These are phyloP conservation scores for Cataglyphis albicans DNA, from an alignment of 2,888 invertebrate species.

Conservation along the genomic window DNA sequence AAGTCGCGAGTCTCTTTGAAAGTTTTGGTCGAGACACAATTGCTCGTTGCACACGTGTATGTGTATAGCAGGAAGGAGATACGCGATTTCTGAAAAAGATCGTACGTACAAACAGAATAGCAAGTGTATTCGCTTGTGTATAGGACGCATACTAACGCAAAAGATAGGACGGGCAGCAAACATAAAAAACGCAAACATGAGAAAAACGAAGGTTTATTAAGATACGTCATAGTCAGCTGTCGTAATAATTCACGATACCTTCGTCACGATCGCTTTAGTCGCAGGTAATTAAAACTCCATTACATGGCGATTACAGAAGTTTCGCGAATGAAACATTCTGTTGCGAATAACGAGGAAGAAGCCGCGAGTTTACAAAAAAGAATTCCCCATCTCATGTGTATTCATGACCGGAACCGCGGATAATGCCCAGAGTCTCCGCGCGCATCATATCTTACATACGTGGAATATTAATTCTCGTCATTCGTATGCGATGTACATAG, in stretches of 20 bases:
- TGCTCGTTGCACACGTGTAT: background rate
- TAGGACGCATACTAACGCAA: constrained; percentile 22
- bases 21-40: constrained; percentile 20
- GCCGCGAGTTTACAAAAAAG: constrained; percentile 35
- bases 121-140: constrained; percentile 5
- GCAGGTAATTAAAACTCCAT: constrained; percentile 65
- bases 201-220: constrained; percentile 22
- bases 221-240: constrained; percentile 3
- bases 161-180: background rate
- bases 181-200: background rate
- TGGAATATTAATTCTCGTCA: constrained; percentile 81
- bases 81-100: constrained; percentile 43
- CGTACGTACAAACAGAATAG: constrained; percentile 10
- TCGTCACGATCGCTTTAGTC: constrained; percentile 48
- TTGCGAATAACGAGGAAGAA: constrained; percentile 55
- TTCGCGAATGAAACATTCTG: constrained; percentile 28
- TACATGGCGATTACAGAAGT: constrained; percentile 53
- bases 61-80: too few relatives aligned
- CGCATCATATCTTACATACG: constrained; percentile 78
- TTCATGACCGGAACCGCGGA: constrained; percentile 73
- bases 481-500: constrained; percentile 76
- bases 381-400: constrained; percentile 67
- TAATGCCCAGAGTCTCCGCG: constrained; percentile 71
- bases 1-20: constrained; percentile 22
- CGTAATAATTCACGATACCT: constrained; percentile 47